Evolutionary conservation across 2,113 vertebrate species (phyloP), one percentile per base, ranked within the genome.

Genomic region (Glareola pratincola): DNA sequence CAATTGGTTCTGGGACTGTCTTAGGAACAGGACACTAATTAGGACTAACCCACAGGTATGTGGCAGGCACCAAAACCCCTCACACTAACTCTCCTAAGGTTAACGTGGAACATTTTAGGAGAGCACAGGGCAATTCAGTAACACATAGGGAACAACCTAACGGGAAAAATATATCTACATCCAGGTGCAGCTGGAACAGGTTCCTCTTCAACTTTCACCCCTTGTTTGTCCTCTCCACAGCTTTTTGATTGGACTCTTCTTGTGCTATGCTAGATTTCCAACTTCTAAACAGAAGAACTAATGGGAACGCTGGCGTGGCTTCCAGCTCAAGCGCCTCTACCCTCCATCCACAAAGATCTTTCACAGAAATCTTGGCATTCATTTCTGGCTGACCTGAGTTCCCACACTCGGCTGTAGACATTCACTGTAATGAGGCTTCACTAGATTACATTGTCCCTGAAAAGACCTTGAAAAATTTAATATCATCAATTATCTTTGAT

Each of bases 41-140:
- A 16, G 30, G 34, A 36, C 30, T 26, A 32, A 32, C 45, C 56
- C 69, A 57, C 0, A 0, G 27, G 11, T 20, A 16, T 4, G 4
- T 11, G 21, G 45, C 4, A 83, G 43, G 12, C 43, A 91, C 45
- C 6, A 7, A n/a, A 91, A 51, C 12, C 5, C 29, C 20, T 75
- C 63, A 24, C 4, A 7, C 36, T 56, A 43, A 30, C 45, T n/a
- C 7, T 3, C 14, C 48, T 5, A 9, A 41, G 19, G 19, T 20
- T 66, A 54, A 34, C 0, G 4, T 4, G 8, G 27, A 23, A 62
- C 30, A 48, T 51, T 54, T 60, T 21, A 64, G 54, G 39, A 36
- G 1, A 51, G 9, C 21, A 45, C 24, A 36, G 53, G 30, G 24
- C 59, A 83, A 69, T 34, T 53, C 37, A 17, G 30, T n/a, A 19